These are phyloP conservation scores for Tringa solitaria DNA, from an alignment of 2,113 vertebrate genomes.

Conservation along the genomic window DNA sequence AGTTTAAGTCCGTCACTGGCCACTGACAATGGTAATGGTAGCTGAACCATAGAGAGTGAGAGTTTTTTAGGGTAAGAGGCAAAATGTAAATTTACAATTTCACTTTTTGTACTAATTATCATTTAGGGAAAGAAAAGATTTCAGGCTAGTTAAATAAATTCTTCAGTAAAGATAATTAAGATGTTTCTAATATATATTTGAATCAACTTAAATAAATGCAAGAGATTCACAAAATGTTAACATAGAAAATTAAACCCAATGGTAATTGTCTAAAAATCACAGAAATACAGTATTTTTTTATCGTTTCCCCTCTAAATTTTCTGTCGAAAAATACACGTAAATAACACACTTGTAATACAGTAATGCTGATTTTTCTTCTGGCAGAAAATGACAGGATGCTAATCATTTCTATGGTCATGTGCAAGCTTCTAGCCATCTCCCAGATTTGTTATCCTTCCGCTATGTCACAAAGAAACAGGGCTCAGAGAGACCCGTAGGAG, in stretches of 20 bases:
- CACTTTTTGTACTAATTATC: background rate
- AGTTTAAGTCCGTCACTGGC: background rate
- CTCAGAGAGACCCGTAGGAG: background rate
- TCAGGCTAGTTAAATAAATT: background rate
- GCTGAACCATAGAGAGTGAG: background rate
- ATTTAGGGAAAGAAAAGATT: background rate
- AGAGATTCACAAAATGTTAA: background rate
- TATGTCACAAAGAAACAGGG: background rate
- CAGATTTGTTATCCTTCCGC: background rate
- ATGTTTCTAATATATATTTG: background rate
- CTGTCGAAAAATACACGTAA: background rate
- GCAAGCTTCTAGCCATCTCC: background rate
- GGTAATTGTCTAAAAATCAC: background rate
- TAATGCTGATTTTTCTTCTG: background rate
- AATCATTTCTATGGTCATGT: background rate
- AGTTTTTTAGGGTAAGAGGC: background rate
- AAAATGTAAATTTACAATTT: background rate
- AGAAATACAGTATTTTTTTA: background rate
- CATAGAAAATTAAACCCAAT: background rate
- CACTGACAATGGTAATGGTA: background rate
- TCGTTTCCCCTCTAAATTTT: background rate
- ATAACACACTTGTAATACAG: background rate
- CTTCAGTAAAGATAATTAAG: background rate
- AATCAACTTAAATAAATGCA: background rate
- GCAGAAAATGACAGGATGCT: background rate